Evolutionary conservation across 2,797 vertebrate genomes (phyloP).

Genomic region (Sebastes nivosus): DNA sequence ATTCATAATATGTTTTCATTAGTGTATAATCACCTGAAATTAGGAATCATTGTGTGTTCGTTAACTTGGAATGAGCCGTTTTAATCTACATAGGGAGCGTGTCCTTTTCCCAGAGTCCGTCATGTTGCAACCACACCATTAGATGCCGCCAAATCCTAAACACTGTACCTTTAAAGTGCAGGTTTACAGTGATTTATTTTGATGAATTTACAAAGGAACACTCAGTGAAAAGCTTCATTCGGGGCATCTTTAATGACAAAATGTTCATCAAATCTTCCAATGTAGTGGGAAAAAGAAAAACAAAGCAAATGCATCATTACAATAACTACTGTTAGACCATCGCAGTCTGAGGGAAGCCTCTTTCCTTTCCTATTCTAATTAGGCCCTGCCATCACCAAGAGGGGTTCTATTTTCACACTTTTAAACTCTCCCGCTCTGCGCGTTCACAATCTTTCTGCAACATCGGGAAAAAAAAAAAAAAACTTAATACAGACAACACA

Average conservation of each 20-base stretch:
- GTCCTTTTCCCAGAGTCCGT: too few relatives aligned
- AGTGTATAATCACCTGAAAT: too few relatives aligned
- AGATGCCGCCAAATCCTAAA: not conserved
- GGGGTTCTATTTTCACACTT: slow-evolving; percentile 14
- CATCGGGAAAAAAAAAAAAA: not conserved
- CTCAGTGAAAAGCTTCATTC: slow-evolving; percentile 47
- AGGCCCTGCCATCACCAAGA: slow-evolving; percentile 38
- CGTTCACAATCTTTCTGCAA: slow-evolving; percentile 39
- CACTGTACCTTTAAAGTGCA: not conserved
- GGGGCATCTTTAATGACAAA: slow-evolving; percentile 80
- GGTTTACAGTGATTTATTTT: not conserved
- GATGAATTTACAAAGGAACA: not conserved
- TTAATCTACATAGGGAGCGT: too few relatives aligned
- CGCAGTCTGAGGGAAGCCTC: slow-evolving; percentile 44
- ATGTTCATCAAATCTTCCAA: slow-evolving; percentile 63
- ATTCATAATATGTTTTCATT: too few relatives aligned
- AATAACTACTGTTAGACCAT: slow-evolving; percentile 57
- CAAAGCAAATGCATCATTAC: slow-evolving; percentile 69
- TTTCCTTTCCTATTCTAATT: slow-evolving; percentile 50
- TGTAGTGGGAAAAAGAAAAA: slow-evolving; percentile 56
- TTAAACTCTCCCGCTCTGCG: slow-evolving; percentile 29
- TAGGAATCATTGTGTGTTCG: fast-evolving
- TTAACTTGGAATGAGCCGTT: fast-evolving
- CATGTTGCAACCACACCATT: not conserved
- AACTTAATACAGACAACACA: not conserved